Base-by-base conservation (phyloP, 2,113 vertebrate species). In the Otolemur garnettii region DNA sequence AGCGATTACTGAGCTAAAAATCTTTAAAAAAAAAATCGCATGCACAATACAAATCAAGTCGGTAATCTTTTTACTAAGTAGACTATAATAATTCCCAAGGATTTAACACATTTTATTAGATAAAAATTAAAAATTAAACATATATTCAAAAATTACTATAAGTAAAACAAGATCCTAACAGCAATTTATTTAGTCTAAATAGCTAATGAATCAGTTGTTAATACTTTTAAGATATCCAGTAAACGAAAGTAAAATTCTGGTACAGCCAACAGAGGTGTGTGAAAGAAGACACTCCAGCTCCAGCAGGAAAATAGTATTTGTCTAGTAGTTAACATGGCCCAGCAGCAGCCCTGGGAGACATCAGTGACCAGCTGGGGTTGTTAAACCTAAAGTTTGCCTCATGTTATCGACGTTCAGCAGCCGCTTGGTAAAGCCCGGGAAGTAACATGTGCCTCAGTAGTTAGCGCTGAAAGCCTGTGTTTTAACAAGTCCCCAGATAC, bases 401-500 rank as follows among this genome's bases (percentile, higher is more conserved):
- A 33, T 95, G 93, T 83, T 86, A 68, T 83, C 0, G 13, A 72
- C 30, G 21, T 77, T 96, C 94, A 88, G 69, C 81, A 84, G 92
- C 64, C 60, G 14, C 95, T 95, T 95, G 84, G 90, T 95, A 87
- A 96, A 93, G 92, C 81, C 90, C 30, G 82, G 77, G 86, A 91
- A 89, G 85, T 59, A 83, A 89, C 96, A 97, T 93, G 96, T 96
- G 97, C 95, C 97, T 95, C 94, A 45, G 45, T 71, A 96, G 96
- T 97, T 95, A 96, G 93, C 91, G 28, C 97, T 85, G 95, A 57
- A 92, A 90, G 66, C 90, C 83, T 90, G 93, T 59, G 79, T 96
- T 97, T 97, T 97, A 97, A 97, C 97, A 97, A 97, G 97, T 97
- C 95, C 97, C 77, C 97, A 97, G 97, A 97, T 97, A 97, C 66